Evolutionary conservation across 2,113 vertebrate species (phyloP).

Genomic region (Coregonus clupeaformis): DNA sequence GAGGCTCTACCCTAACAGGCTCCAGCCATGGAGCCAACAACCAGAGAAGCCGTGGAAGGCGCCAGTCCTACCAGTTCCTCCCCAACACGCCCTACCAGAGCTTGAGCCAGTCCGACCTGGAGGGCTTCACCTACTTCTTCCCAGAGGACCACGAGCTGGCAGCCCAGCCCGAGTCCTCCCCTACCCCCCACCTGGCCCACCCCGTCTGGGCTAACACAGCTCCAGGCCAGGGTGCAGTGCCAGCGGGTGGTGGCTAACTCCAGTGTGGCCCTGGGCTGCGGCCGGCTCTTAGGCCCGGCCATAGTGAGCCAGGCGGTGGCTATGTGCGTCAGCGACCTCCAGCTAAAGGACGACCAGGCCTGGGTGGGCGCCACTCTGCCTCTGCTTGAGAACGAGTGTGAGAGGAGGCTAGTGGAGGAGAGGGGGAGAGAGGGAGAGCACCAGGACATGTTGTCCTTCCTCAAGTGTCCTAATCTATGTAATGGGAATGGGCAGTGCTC

Average conservation of each 20-base stretch:
- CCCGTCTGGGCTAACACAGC: slow-evolving; percentile 77
- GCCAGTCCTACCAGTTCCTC: slow-evolving; percentile 63
- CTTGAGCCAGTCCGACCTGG: slow-evolving; percentile 73
- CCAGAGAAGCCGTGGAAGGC: slow-evolving; percentile 52
- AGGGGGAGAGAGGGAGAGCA: slow-evolving; percentile 46
- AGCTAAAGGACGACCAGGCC: slow-evolving; percentile 81
- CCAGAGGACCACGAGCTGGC: slow-evolving; percentile 82
- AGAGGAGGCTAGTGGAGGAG: slow-evolving; percentile 81
- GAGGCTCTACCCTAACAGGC: not conserved
- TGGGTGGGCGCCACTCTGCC: slow-evolving; percentile 81
- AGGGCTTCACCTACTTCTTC: slow-evolving; percentile 84
- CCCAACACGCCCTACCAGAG: slow-evolving; percentile 66
- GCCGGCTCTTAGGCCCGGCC: slow-evolving; percentile 64
- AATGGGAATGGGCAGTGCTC: slow-evolving; percentile 82
- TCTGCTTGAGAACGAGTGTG: slow-evolving; percentile 91
- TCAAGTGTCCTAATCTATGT: slow-evolving; percentile 84
- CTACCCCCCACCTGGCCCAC: slow-evolving; percentile 80
- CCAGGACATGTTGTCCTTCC: slow-evolving; percentile 58
- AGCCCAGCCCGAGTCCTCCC: slow-evolving; percentile 51
- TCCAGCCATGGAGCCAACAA: slow-evolving; percentile 5
- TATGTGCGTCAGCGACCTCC: slow-evolving; percentile 84
- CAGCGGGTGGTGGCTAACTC: slow-evolving; percentile 75
- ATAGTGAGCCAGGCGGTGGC: slow-evolving; percentile 47
- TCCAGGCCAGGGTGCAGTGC: slow-evolving; percentile 67
- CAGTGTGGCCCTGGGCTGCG: slow-evolving; percentile 73